phyloP scores from a whole-genome alignment of 2,113 vertebrate species.

The Psettodes erumei region DNA sequence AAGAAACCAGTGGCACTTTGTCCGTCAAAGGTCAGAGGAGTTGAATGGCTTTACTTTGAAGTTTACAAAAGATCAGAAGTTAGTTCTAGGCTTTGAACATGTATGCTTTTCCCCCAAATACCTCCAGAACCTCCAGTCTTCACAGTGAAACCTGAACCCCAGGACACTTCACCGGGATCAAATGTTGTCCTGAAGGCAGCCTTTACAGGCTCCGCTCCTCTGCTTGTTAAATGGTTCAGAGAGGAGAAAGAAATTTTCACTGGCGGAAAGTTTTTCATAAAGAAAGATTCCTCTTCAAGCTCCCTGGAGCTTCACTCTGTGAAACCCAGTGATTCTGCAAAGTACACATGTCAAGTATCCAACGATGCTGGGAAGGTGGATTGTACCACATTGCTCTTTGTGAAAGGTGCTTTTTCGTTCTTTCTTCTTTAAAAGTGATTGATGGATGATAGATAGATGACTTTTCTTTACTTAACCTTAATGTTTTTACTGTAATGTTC shows the following conservation, averaged over 20 bases:
- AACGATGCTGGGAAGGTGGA: conserved; percentile 90
- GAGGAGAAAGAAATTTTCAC: conserved; percentile 90
- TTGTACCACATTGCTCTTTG: conserved; percentile 90
- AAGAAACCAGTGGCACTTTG: conserved; percentile 89
- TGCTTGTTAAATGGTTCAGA: conserved; percentile 92
- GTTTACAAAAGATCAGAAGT: not conserved
- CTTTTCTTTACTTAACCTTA: conserved; percentile 4
- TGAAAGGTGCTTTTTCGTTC: conserved; percentile 89
- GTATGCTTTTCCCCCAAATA: conserved; percentile 72
- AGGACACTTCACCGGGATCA: conserved; percentile 87
- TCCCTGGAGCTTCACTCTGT: conserved; percentile 91
- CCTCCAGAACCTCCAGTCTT: conserved; percentile 92
- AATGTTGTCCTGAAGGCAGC: conserved; percentile 86
- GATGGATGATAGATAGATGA: conserved; percentile 13
- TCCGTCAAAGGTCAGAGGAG: conserved; percentile 91
- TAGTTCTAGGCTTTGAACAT: conserved; percentile 17
- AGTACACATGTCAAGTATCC: conserved; percentile 92
- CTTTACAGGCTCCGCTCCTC: conserved; percentile 90
- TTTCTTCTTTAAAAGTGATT: conserved; percentile 34
- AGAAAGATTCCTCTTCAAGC: conserved; percentile 89
- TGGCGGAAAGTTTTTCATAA: conserved; percentile 90
- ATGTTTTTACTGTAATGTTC: conserved; percentile 22
- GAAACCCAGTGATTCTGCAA: conserved; percentile 89
- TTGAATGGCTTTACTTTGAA: not conserved
- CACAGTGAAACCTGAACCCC: conserved; percentile 85